phyloP scores from a whole-genome alignment of 2,888 invertebrate species.

The Lasioglossum figueresi region DNA sequence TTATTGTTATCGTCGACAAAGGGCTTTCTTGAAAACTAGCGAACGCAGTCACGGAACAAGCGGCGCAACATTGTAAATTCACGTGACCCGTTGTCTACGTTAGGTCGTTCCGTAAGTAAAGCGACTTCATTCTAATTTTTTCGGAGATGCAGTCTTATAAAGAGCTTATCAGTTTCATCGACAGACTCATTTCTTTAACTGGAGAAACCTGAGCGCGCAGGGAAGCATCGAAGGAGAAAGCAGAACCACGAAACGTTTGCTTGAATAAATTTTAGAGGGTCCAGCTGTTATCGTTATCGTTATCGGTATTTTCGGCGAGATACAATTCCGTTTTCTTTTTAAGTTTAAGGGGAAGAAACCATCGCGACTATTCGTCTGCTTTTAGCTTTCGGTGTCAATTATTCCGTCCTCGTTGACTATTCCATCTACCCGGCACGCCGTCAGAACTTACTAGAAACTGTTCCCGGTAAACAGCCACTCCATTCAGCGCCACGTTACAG shows the following conservation, averaged over 20 bases:
- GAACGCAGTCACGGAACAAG: not conserved
- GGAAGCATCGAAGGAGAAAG: not conserved
- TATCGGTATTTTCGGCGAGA: not conserved
- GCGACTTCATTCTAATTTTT: not conserved
- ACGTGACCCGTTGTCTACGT: not conserved
- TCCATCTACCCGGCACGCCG: not conserved
- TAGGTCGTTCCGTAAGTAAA: not conserved
- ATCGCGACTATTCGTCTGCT: not conserved
- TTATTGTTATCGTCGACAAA: not conserved
- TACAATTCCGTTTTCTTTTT: not conserved
- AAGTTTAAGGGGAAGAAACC: not conserved
- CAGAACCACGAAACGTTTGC: not conserved
- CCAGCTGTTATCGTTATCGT: not conserved
- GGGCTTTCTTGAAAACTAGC: not conserved
- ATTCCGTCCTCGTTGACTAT: slow-evolving; percentile 16
- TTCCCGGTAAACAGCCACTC: slow-evolving; percentile 9
- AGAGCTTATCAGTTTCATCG: too few relatives aligned
- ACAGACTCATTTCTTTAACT: not conserved
- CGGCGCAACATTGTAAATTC: not conserved
- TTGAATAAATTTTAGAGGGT: not conserved
- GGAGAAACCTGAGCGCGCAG: not conserved
- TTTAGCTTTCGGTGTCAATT: not conserved
- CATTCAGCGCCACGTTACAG: slow-evolving; percentile 1
- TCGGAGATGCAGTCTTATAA: not conserved
- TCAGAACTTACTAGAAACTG: slow-evolving; percentile 4